A percentile compares a stretch with the other conserved stretches of the same genome.
These are phyloP conservation scores for Acanthosepion lycidas DNA, from an alignment of 2,888 invertebrate species.

Conservation along the genomic window DNA sequence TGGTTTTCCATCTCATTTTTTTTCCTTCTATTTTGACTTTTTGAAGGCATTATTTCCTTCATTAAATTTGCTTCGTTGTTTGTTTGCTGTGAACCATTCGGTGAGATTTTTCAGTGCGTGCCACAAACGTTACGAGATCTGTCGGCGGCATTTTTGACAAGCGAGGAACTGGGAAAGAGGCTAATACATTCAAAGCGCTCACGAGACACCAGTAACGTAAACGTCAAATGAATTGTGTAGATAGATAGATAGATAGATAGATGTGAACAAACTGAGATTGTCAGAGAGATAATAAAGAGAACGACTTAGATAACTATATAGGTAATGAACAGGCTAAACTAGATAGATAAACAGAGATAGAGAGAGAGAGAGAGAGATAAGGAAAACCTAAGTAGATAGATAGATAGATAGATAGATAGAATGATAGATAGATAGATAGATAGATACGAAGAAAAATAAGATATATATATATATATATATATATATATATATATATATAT, in stretches of 20 bases:
- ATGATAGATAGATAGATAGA: background rate
- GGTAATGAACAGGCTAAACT: too few relatives aligned
- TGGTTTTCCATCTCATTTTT: too few relatives aligned
- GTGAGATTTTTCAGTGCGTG: background rate
- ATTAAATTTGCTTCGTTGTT: conserved; percentile 24
- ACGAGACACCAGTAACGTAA: background rate
- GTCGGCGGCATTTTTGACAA: conserved; percentile 13
- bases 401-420: background rate
- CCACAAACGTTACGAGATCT: background rate
- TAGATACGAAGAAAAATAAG: too few relatives aligned
- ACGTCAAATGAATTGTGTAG: too few relatives aligned
- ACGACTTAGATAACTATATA: too few relatives aligned
- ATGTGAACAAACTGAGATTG: background rate
- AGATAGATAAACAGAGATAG: too few relatives aligned
- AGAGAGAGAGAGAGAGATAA: too few relatives aligned
- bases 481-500: too few relatives aligned
- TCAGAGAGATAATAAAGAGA: background rate
- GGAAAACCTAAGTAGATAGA: background rate
- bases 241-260: background rate
- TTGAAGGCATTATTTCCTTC: background rate
- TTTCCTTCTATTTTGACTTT: background rate
- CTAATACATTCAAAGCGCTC: background rate
- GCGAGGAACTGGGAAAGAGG: background rate
- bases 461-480: too few relatives aligned
- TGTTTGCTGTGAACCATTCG: background rate